Evolutionary conservation across 2,113 vertebrate genomes (phyloP), one percentile per base, ranked within the genome.

Genomic region (Thermophis baileyi): DNA sequence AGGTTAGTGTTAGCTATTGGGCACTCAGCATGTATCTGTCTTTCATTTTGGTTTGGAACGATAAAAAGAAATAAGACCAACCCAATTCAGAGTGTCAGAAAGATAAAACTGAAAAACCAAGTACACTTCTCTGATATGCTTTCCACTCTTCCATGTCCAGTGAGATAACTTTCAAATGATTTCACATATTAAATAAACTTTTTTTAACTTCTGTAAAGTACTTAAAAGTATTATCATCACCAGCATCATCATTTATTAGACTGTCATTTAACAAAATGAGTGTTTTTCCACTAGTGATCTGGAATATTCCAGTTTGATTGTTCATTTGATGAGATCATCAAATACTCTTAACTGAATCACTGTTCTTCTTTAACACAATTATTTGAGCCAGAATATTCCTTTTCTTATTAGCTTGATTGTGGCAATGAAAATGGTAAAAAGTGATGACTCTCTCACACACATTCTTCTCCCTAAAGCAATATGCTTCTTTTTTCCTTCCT

Each of bases 1-100:
- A 96, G 94, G 96, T 96, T 94, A 97, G 94, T 88, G 95, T 96
- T 94, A 97, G 93, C 88, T 95, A 94, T 95, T 94, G 95, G 95
- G 96, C 94, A 94, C 91, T 91, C 85, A 94, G 94, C 93, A 55
- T 94, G 47, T 95, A 85, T 91, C 92, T 94, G 93, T 54, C 88
- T 96, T 88, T 97, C 86, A 91, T 93, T 93, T 94, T 27, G 40
- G 69, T 74, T 87, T 94, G 90, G 95, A 91, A 91, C 89, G 93
- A 90, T 91, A 30, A 25, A 54, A 96, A 95, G 69, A 94, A 92
- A 91, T 94, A 96, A 92, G 94, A 94, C 46, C 85, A 54, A 95
- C 91, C 50, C 53, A 49, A 90, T 63, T 30, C 6, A 47, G 51
- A 89, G 1, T 3, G n/a, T 6, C 55, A 50, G 91, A 94, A 22